phyloP scores from a whole-genome alignment of 2,797 vertebrate species.

The Propithecus deckenii region DNA sequence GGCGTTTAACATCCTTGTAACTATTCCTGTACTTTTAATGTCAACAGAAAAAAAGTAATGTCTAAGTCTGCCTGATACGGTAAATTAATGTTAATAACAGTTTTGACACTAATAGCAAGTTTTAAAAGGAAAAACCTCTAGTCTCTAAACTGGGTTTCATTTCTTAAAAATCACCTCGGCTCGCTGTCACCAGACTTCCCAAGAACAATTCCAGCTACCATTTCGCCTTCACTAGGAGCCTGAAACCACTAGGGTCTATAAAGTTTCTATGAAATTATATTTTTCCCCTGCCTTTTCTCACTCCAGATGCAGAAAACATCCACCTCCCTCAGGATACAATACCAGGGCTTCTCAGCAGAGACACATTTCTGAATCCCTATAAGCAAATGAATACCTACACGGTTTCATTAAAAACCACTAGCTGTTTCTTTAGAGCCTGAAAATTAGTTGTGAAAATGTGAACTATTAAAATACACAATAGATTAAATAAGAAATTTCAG shows the following conservation, averaged over 20 bases:
- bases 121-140: conserved; percentile 80
- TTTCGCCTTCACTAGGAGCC: conserved; percentile 61
- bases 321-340: not conserved
- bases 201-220: conserved; percentile 64
- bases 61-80: conserved; percentile 83
- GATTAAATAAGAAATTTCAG: not conserved
- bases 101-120: conserved; percentile 87
- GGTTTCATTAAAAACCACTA: not conserved
- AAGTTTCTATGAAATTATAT: conserved; percentile 40
- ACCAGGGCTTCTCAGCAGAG: not conserved
- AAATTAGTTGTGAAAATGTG: conserved; percentile 21
- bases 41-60: conserved; percentile 86
- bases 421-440: not conserved
- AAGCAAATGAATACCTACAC: conserved; percentile 15
- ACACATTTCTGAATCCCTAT: conserved; percentile 9
- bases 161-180: conserved; percentile 70
- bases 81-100: conserved; percentile 86
- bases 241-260: conserved; percentile 5
- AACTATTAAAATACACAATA: not conserved
- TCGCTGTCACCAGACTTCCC: conserved; percentile 72
- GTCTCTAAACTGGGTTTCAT: conserved; percentile 79
- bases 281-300: conserved; percentile 27
- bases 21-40: conserved; percentile 84
- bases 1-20: conserved; percentile 79
- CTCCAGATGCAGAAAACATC: not conserved